Evolutionary conservation across 2,797 vertebrate species (phyloP).

Genomic region (Chelonia mydas): DNA sequence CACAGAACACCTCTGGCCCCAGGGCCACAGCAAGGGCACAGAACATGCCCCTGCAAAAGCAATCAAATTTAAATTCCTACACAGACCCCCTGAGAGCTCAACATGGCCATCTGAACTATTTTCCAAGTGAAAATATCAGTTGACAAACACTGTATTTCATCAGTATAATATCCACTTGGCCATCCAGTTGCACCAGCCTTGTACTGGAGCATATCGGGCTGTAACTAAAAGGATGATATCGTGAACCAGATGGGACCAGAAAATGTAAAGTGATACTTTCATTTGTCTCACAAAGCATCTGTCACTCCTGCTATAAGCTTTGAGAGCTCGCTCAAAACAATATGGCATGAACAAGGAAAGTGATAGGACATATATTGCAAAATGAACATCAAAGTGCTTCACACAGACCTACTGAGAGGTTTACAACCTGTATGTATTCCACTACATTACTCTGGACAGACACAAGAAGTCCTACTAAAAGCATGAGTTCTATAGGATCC

Average conservation of each 20-base stretch:
- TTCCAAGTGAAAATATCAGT: not conserved
- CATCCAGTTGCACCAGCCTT: not conserved
- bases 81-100: not conserved
- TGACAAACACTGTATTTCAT: not conserved
- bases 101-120: fast-evolving
- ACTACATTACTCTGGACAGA: not conserved
- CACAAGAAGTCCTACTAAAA: not conserved
- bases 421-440: not conserved
- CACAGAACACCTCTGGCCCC: too few relatives aligned
- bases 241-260: not conserved
- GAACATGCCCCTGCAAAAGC: too few relatives aligned
- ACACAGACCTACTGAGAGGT: not conserved
- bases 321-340: fast-evolving
- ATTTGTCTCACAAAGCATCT: fast-evolving
- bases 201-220: not conserved
- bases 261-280: not conserved
- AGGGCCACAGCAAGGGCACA: too few relatives aligned
- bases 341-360: not conserved
- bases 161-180: not conserved
- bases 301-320: fast-evolving
- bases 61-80: too few relatives aligned
- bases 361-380: not conserved
- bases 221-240: not conserved
- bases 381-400: not conserved
- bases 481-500: not conserved